Conservation (phyloP, 2,113 vertebrate species). For the Romanogobio albipinnatus region DNA sequence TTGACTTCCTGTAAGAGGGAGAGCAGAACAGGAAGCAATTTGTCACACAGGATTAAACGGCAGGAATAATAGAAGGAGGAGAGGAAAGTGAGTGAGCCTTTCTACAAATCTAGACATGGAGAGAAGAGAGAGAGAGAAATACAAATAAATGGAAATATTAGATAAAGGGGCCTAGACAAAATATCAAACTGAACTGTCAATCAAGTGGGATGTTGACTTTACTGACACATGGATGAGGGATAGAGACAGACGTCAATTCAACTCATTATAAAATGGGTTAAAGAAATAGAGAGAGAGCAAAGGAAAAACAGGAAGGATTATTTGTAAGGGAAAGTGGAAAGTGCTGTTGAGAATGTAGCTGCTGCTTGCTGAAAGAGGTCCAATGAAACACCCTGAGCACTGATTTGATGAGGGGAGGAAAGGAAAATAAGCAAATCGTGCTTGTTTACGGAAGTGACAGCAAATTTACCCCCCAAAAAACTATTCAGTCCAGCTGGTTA, state of each 20-base stretch:
- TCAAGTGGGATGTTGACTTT: neutral
- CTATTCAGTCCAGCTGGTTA: neutral
- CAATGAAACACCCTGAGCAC: neutral
- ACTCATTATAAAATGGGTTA: neutral
- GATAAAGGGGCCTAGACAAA: neutral
- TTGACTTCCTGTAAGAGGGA: constrained; percentile 47
- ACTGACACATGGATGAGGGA: neutral
- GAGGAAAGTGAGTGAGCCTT: neutral
- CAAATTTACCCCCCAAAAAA: neutral
- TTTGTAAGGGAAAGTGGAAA: constrained; percentile 2
- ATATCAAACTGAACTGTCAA: constrained; percentile 5
- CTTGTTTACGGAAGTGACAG: constrained; percentile 4
- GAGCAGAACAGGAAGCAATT: constrained; percentile 57
- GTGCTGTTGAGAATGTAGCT: neutral
- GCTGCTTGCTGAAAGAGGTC: neutral
- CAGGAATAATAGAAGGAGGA: constrained; percentile 46
- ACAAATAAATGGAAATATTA: neutral
- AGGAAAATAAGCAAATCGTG: constrained; percentile 11
- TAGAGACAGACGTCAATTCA: neutral
- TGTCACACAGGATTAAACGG: constrained; percentile 55
- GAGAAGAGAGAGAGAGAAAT: constrained; percentile 37
- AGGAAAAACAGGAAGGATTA: neutral
- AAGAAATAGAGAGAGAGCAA: neutral
- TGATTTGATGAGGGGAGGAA: neutral
- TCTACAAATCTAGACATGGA: neutral